These are phyloP conservation scores for Vulpes vulpes DNA, from an alignment of 2,113 vertebrate species.

Conservation along the genomic window DNA sequence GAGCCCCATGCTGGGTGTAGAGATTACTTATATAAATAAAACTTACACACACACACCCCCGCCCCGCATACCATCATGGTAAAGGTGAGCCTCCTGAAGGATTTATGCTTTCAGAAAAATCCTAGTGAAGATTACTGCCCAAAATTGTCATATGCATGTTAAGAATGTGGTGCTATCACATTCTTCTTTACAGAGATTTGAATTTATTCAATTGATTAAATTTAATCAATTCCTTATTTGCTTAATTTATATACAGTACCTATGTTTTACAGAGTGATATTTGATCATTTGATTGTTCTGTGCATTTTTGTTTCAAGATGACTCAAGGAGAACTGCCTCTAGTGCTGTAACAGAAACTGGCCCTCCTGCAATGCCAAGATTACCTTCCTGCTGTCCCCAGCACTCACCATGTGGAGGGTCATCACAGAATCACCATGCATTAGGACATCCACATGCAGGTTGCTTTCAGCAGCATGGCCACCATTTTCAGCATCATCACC, in stretches of 20 bases:
- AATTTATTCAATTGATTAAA: neutral
- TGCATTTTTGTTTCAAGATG: constrained; percentile 88
- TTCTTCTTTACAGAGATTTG: constrained; percentile 48
- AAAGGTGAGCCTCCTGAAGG: neutral
- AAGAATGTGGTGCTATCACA: neutral
- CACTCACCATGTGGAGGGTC: constrained; percentile 97
- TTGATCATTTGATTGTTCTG: constrained; percentile 47
- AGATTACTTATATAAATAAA: neutral
- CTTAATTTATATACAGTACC: neutral
- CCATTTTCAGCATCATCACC: constrained; percentile 92
- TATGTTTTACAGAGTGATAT: neutral
- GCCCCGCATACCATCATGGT: neutral
- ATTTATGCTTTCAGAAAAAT: constrained; percentile 53
- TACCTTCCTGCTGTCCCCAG: constrained; percentile 98
- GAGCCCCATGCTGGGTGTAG: neutral
- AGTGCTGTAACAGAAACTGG: constrained; percentile 89
- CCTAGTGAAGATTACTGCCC: neutral
- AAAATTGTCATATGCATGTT: neutral
- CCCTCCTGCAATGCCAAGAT: constrained; percentile 95
- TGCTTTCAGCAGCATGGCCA: constrained; percentile 94
- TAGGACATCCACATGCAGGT: constrained; percentile 94
- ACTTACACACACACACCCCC: neutral
- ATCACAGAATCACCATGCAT: constrained; percentile 92
- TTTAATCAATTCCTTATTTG: constrained; percentile 22
- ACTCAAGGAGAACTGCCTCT: constrained; percentile 91